Conservation (phyloP, 2,113 vertebrate species). For the Microcebus tavaratra region DNA sequence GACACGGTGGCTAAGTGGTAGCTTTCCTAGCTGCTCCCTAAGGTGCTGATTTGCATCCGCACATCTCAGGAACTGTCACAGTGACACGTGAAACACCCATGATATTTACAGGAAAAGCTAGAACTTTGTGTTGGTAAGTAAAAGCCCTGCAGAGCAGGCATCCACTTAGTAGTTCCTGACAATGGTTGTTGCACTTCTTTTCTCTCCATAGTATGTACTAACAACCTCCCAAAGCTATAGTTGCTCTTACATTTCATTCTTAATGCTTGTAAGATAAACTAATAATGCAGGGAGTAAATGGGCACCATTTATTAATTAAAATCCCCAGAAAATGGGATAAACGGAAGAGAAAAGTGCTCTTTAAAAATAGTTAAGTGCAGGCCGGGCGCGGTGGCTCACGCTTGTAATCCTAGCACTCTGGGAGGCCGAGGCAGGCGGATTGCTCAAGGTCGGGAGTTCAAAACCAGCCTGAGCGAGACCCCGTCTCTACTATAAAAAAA, state of each 20-base stretch:
- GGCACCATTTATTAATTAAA: conserved; percentile 33
- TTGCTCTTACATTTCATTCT: conserved; percentile 52
- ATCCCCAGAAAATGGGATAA: background rate
- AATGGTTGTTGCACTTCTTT: conserved; percentile 29
- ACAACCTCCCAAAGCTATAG: conserved; percentile 17
- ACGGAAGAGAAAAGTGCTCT: conserved; percentile 20
- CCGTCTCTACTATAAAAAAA: too few species aligned
- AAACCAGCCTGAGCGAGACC: too few species aligned
- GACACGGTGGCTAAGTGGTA: background rate
- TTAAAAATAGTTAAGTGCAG: background rate
- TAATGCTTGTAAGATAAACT: conserved; percentile 60
- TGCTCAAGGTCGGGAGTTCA: too few species aligned
- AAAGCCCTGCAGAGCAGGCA: background rate
- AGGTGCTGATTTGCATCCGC: background rate
- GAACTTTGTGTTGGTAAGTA: background rate
- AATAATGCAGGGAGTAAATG: conserved; percentile 36
- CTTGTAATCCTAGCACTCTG: too few species aligned
- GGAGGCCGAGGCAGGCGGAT: too few species aligned
- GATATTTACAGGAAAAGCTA: background rate
- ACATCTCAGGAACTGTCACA: background rate
- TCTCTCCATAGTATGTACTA: background rate
- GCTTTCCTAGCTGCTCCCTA: background rate
- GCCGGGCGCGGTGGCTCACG: too few species aligned
- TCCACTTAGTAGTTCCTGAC: background rate
- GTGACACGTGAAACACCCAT: background rate